Conservation (phyloP, 2,888 invertebrate species). For the Chrysolina oricalcia region DNA sequence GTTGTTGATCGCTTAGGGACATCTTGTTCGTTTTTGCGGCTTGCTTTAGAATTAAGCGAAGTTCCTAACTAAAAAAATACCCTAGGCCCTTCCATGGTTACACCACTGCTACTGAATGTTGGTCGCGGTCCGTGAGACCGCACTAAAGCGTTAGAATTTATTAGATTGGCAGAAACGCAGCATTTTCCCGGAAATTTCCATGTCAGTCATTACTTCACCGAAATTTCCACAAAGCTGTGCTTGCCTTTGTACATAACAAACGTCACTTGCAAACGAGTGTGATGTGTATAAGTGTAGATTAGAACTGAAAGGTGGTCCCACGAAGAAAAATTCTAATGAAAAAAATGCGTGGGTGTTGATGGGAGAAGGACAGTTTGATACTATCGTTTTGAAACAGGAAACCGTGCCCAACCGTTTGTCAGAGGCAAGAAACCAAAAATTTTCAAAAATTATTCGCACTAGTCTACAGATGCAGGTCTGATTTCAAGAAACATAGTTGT, state of each 20-base stretch:
- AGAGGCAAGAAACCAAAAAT: too few relatives aligned
- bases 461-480: too few relatives aligned
- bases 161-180: slow-evolving; percentile 53
- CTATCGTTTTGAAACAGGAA: not conserved
- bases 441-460: too few relatives aligned
- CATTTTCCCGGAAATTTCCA: slow-evolving; percentile 27
- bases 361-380: not conserved
- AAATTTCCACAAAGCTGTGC: slow-evolving; percentile 17
- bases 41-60: too few relatives aligned
- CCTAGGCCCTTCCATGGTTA: slow-evolving; percentile 22
- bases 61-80: too few relatives aligned
- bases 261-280: slow-evolving; percentile 24
- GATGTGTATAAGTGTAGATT: slow-evolving; percentile 19
- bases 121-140: slow-evolving; percentile 62
- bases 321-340: not conserved
- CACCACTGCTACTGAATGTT: slow-evolving; percentile 36
- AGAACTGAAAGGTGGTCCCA: not conserved
- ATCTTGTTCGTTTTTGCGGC: too few relatives aligned
- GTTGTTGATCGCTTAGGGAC: too few relatives aligned
- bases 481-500: too few relatives aligned
- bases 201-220: not conserved
- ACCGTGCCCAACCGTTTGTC: too few relatives aligned
- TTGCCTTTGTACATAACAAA: slow-evolving; percentile 26
- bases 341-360: not conserved
- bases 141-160: slow-evolving; percentile 74